A percentile compares a stretch with the other conserved stretches of the same genome.
These are phyloP conservation scores for Sylvicola cinctus DNA, from an alignment of 2,888 invertebrate species.

Conservation along the genomic window DNA sequence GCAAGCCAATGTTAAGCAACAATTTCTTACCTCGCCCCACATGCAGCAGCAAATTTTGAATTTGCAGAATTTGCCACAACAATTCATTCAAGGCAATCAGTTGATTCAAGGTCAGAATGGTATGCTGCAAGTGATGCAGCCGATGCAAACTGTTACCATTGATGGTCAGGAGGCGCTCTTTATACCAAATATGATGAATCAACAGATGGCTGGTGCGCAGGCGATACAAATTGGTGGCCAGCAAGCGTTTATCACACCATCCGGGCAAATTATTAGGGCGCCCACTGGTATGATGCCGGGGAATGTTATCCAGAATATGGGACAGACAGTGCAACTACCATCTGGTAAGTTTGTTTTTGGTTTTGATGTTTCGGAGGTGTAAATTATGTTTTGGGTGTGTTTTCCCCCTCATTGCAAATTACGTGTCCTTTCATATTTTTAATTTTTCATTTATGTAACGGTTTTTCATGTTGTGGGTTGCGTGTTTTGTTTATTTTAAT, in stretches of 20 bases:
- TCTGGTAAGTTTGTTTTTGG: conserved; percentile 24
- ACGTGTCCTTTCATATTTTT: too few species aligned
- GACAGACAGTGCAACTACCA: conserved; percentile 46
- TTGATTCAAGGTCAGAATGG: conserved; percentile 13
- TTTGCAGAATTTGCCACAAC: conserved; percentile 13
- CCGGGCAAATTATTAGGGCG: conserved; percentile 55
- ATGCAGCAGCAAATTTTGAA: conserved; percentile 10
- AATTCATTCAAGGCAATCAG: conserved; percentile 12
- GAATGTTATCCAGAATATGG: conserved; percentile 50
- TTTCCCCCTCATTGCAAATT: too few species aligned
- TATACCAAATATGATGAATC: conserved; percentile 57
- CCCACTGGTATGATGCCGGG: conserved; percentile 39
- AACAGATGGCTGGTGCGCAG: conserved; percentile 26
- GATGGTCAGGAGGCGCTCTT: conserved; percentile 86
- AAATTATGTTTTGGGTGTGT: too few species aligned
- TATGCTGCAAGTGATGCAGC: conserved; percentile 36
- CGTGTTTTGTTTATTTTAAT: too few species aligned
- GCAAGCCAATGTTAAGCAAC: conserved; percentile 6
- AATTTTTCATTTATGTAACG: too few species aligned
- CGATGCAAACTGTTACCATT: conserved; percentile 78
- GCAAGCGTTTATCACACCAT: conserved; percentile 31
- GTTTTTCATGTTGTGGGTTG: too few species aligned
- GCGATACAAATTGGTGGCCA: conserved; percentile 30
- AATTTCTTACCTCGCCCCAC: conserved; percentile 7
- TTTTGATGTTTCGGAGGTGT: not conserved